phyloP scores from a whole-genome alignment of 2,797 vertebrate genomes.

The Cheracebus regulus region DNA sequence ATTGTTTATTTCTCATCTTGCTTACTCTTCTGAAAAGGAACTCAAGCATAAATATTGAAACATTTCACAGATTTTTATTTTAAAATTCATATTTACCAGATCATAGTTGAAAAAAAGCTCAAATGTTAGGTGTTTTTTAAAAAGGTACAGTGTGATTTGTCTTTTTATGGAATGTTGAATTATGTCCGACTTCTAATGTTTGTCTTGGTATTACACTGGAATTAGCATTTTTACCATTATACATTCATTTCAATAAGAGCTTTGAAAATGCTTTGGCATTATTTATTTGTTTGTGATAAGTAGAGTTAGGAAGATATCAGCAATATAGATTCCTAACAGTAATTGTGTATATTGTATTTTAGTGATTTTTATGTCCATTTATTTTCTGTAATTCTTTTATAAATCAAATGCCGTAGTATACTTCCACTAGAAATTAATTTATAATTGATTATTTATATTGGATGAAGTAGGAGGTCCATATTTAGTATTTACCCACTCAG shows the following conservation, averaged over 20 bases:
- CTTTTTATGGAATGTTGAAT: conserved; percentile 57
- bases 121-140: conserved; percentile 19
- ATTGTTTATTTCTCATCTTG: neutral
- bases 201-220: conserved; percentile 73
- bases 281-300: conserved; percentile 65
- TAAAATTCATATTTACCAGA: neutral
- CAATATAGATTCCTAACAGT: conserved; percentile 68
- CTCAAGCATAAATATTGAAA: conserved; percentile 38
- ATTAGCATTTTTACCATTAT: conserved; percentile 75
- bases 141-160: conserved; percentile 53
- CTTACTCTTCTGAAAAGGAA: conserved; percentile 44
- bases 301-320: conserved; percentile 65
- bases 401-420: conserved; percentile 62
- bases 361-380: conserved; percentile 76
- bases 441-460: conserved; percentile 68
- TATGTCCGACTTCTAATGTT: conserved; percentile 61
- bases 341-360: conserved; percentile 66
- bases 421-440: conserved; percentile 76
- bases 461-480: conserved; percentile 40
- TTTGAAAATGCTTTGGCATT: conserved; percentile 75
- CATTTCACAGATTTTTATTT: conserved; percentile 1
- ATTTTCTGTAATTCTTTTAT: conserved; percentile 77
- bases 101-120: conserved; percentile 19
- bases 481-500: conserved; percentile 66
- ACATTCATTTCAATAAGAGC: conserved; percentile 70